Evolutionary conservation across 2,888 invertebrate species (phyloP), one percentile per base, ranked within the genome.

Genomic region (Steromphala cineraria): DNA sequence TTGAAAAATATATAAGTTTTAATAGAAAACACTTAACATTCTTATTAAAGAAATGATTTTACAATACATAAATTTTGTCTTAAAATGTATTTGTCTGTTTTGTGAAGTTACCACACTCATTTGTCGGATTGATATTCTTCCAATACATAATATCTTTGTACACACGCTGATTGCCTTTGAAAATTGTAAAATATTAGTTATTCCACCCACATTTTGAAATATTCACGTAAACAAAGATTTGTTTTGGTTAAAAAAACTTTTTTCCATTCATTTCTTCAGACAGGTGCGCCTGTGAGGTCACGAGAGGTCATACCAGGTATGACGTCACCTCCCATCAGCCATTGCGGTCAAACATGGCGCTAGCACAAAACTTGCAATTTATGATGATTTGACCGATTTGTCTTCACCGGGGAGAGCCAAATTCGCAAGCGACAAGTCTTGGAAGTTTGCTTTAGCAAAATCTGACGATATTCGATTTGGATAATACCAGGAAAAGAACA

Each of bases 251-350:
- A 7, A 10, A 19, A n/a, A 62, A 15, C 62, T 24, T 28, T 28
- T 28, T 62, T 62, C 28, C 62, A 62, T 75, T 75, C 75, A 40
- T 53, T 52, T 75, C n/a, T 52, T 24, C 56, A 53, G 52, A 67
- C 24, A 28, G 28, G 75, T 56, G 55, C 74, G 55, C 40, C 52
- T 55, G 53, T 74, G 46, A 62, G 81, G 81, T 78, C 81, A 81
- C 62, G 52, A 31, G 52, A 67, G 81, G 80, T 52, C 36, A 78
- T 67, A 19, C 31, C 52, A 31, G 53, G 52, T 36, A 80, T 80
- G 81, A 84, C 84, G 82, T 84, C 84, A 84, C 82, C 82, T 84
- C 84, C 84, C 84, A 84, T 71, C 77, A 81, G 82, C 78, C 84
- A 81, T 75, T 81, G 80, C 80, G 17, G 19, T 24, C 40, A 53